Base-by-base conservation (phyloP, 2,797 vertebrate genomes). In the Heliangelus exortis region DNA sequence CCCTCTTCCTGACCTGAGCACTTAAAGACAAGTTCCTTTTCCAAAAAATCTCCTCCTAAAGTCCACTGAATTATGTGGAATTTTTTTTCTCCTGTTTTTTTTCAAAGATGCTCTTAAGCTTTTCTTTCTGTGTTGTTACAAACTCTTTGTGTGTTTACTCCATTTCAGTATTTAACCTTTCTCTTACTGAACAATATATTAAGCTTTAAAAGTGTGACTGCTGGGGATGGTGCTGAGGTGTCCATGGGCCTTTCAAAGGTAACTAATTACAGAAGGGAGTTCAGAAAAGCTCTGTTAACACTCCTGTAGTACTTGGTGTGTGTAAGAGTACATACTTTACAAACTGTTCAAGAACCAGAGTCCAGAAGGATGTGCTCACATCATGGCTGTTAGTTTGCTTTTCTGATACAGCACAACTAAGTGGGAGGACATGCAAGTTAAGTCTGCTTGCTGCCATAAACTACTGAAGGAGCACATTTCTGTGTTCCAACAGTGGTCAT, bases 1-100 rank as follows among this genome's bases (percentile, higher is more conserved):
- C 54, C 22, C 29, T 17, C n/a, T 36, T 33, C 33, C 41, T 61
- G 43, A 67, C 54, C 58, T n/a, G 51, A 67, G 18, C 39, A 41
- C 84, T 77, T 90, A 23, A 87, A 84, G 47, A 29, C 82, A 62
- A 39, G 33, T 31, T 62, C 36, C 26, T 73, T 50, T 55, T 68
- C 45, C 15, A 68, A 51, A 82, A 61, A 45, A 22, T 59, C 16
- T 69, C 39, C 19, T 61, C 26, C 33, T 54, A 2, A 77, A 62
- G 36, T 21, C 54, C 29, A 14, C 25, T 59, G 41, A 47, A 39
- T 50, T 55, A 5, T 11, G 23, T 55, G 34, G 8, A 11, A 15
- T 65, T 82, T 65, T 82, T 29, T 73, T 61, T 13, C 34, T 57
- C 4, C 39, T 79, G 21, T 69, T 75, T 72, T 18, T 91, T 91